Conservation (phyloP, 1,140 invertebrate genomes). For the Chrysoperla carnea region DNA sequence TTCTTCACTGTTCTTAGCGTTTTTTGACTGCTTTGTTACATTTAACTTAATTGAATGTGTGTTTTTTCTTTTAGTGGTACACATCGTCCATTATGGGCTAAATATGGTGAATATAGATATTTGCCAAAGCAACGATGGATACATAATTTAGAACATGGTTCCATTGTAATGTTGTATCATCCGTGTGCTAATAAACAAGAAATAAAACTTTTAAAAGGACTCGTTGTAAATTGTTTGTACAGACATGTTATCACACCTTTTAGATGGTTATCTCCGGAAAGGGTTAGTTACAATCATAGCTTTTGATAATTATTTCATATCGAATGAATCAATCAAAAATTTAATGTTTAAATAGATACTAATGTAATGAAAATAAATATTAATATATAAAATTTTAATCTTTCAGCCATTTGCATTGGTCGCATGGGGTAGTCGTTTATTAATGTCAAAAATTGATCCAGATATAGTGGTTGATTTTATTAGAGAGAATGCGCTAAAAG, state of each 20-base stretch:
- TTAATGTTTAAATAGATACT: too few relatives aligned
- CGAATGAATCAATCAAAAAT: too few relatives aligned
- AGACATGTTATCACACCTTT: constrained; percentile 69
- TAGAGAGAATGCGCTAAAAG: constrained; percentile 37
- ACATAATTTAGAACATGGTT: constrained; percentile 74
- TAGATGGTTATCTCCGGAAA: constrained; percentile 33
- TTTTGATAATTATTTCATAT: too few relatives aligned
- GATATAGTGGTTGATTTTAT: constrained; percentile 43
- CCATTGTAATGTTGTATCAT: constrained; percentile 72
- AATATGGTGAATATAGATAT: constrained; percentile 69
- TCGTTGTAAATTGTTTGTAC: constrained; percentile 53
- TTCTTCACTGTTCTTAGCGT: too few relatives aligned
- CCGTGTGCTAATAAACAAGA: constrained; percentile 59
- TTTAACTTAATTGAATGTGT: too few relatives aligned
- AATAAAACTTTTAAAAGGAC: constrained; percentile 38
- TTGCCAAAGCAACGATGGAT: constrained; percentile 70
- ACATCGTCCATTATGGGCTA: constrained; percentile 64
- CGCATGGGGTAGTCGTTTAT: constrained; percentile 54
- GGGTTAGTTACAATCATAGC: constrained; percentile 33
- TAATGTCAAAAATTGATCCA: constrained; percentile 50
- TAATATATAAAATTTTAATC: constrained; percentile 7
- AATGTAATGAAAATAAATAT: not conserved
- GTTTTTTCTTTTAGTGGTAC: constrained; percentile 42
- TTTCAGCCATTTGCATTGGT: constrained; percentile 56
- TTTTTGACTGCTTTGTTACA: too few relatives aligned